Evolutionary conservation across 2,888 invertebrate species (phyloP), one percentile per base, ranked within the genome.

Genomic region (Platypus cylindrus): DNA sequence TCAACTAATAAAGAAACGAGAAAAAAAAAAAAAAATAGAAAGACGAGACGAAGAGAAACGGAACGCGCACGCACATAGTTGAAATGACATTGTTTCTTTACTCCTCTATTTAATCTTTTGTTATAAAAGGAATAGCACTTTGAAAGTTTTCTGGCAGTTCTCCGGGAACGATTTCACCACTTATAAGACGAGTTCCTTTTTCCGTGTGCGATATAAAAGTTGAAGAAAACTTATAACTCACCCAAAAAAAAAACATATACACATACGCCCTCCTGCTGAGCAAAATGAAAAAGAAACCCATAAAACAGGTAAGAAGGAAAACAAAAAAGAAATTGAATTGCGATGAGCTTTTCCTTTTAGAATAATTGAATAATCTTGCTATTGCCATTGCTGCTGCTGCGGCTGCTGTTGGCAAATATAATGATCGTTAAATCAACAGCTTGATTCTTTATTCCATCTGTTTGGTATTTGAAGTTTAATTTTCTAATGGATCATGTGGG

Each of bases 271-370:
- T 8, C 27, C 5, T 14, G 15, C 25, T 25, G 27, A 27, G 12
- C 14, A 12, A 20, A 31, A 34, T 33, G 30, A 17, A 47, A 49
- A 45, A 39, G 46, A 44, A 47, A 46, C 44, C 45, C 48, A 49
- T 50, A 50, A 47, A 54, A 48, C 50, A 52, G 49, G 50, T 50
- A 52, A 43, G 46, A 45, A 47, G n/a, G n/a, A n/a, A n/a, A n/a
- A n/a, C n/a, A n/a, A n/a, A n/a, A n/a, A n/a, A n/a, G n/a, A 48
- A 52, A 54, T 51, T 52, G 53, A 53, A 55, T 52, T 51, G 52
- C 47, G 49, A 51, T 49, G 48, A 52, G 53, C 48, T 45, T 49
- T 46, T 50, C 50, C 52, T 53, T 53, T 54, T 51, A 53, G 50
- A 53, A 54, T 54, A 56, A 56, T 56, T 56, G 53, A 54, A 55